These are phyloP conservation scores for Amphiprion percula DNA, from an alignment of 2,113 vertebrate genomes.

Conservation along the genomic window DNA sequence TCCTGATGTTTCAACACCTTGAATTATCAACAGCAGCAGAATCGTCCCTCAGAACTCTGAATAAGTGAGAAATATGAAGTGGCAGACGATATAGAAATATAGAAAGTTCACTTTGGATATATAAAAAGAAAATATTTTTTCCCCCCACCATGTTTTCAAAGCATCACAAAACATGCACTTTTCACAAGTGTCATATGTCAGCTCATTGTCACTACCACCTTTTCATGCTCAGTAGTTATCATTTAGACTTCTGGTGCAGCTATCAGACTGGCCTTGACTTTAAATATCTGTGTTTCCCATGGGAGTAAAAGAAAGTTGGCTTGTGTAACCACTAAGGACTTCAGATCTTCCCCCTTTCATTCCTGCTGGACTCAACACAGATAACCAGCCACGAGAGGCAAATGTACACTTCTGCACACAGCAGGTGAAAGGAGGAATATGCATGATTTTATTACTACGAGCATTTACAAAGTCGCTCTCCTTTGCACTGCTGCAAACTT, in stretches of 20 bases:
- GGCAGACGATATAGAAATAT: too few species aligned
- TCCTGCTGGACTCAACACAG: constrained; percentile 1
- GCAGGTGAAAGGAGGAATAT: constrained; percentile 24
- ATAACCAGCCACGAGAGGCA: neutral
- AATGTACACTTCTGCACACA: neutral
- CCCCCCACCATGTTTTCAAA: neutral
- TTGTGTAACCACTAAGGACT: constrained; percentile 5
- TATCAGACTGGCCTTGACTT: constrained; percentile 44
- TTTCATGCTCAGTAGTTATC: constrained; percentile 18
- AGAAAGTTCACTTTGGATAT: neutral
- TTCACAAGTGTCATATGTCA: neutral
- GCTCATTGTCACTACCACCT: constrained; percentile 4
- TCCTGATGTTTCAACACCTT: neutral
- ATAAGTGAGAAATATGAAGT: too few species aligned
- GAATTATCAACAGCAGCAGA: neutral
- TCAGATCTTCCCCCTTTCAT: neutral
- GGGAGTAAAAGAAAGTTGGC: constrained; percentile 11
- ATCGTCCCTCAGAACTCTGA: too few species aligned
- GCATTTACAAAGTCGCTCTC: neutral
- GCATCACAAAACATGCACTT: neutral
- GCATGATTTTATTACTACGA: neutral
- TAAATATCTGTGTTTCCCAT: constrained; percentile 25
- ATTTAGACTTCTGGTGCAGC: constrained; percentile 19
- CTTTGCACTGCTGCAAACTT: neutral
- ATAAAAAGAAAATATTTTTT: neutral